A percentile compares a stretch with the other conserved stretches of the same genome.
Conservation (phyloP, 2,113 vertebrate genomes). For the Trematocara variabile region DNA sequence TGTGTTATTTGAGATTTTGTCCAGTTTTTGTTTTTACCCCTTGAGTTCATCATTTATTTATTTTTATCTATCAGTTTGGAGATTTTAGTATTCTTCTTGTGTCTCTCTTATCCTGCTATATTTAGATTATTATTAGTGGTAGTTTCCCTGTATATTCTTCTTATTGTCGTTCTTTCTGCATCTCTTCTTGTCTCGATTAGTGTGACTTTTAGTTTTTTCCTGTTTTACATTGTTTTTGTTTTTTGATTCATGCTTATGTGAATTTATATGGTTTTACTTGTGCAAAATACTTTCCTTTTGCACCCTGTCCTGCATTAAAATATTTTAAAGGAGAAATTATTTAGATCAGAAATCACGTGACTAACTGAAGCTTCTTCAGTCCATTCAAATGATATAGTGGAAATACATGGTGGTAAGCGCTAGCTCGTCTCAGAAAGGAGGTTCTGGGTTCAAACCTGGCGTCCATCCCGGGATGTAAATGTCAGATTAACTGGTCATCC, state of each 20-base stretch:
- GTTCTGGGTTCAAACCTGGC: not conserved
- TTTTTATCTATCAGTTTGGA: not conserved
- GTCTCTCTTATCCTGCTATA: not conserved
- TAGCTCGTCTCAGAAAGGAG: fast-evolving
- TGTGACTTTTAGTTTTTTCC: fast-evolving
- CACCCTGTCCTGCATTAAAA: not conserved
- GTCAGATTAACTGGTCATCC: not conserved
- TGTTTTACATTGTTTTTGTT: not conserved
- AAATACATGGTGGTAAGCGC: not conserved
- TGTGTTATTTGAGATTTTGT: not conserved
- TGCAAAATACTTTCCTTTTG: not conserved
- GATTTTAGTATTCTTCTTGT: not conserved
- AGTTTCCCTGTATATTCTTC: not conserved
- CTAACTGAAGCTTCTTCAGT: not conserved
- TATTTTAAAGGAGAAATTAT: not conserved
- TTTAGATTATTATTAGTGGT: not conserved
- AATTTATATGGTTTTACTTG: fast-evolving
- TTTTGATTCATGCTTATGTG: not conserved
- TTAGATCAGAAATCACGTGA: not conserved
- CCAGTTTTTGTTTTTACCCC: fast-evolving
- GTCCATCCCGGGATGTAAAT: not conserved
- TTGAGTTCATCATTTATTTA: not conserved
- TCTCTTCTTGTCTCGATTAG: not conserved
- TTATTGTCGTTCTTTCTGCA: not conserved
- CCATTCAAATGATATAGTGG: fast-evolving